These are phyloP conservation scores for Chironomus riparius DNA, from an alignment of 2,888 invertebrate genomes.

Conservation along the genomic window DNA sequence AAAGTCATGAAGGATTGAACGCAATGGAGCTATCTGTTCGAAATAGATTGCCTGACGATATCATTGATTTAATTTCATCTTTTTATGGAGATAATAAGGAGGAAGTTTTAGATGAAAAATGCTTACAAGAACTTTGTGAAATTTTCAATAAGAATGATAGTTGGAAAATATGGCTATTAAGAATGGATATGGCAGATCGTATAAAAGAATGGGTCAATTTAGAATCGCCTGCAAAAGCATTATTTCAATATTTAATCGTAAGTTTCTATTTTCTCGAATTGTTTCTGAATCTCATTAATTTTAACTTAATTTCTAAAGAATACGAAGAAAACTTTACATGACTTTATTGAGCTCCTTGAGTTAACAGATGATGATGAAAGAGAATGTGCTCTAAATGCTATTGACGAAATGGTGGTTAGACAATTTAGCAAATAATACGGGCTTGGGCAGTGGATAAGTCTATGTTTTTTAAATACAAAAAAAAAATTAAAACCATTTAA, in stretches of 20 bases:
- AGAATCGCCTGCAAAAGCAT: slow-evolving; percentile 46
- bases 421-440: not conserved
- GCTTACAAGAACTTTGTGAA: slow-evolving; percentile 43
- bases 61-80: not conserved
- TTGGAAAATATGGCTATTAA: slow-evolving; percentile 51
- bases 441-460: not conserved
- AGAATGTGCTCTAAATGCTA: not conserved
- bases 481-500: not conserved
- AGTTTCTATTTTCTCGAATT: not conserved
- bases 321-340: not conserved
- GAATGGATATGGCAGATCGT: slow-evolving; percentile 46
- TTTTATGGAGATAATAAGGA: slow-evolving; percentile 32
- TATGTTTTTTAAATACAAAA: not conserved
- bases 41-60: not conserved
- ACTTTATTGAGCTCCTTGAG: not conserved
- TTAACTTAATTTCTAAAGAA: not conserved
- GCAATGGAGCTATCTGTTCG: not conserved
- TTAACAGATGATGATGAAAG: not conserved
- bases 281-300: not conserved
- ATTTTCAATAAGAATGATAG: slow-evolving; percentile 48
- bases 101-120: slow-evolving; percentile 34
- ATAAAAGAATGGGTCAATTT: slow-evolving; percentile 44
- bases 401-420: slow-evolving; percentile 20
- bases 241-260: slow-evolving; percentile 50
- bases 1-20: not conserved